Base-by-base conservation (phyloP, 2,888 invertebrate species). In the Trimorus sp. region DNA sequence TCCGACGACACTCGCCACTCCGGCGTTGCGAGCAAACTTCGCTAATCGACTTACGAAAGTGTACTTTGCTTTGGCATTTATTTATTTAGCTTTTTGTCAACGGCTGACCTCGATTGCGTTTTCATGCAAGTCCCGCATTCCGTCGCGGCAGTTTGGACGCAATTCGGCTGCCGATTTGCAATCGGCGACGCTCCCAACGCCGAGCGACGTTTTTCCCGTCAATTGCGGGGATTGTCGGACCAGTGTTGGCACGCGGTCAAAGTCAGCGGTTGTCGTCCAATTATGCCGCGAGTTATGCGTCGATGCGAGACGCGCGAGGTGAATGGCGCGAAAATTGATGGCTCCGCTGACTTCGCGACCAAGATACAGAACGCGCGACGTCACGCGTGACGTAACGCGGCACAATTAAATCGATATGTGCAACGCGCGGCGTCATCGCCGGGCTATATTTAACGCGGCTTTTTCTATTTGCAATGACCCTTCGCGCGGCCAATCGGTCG, bases 41-140 rank as follows among this genome's bases (percentile, higher is more conserved):
- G 69, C 74, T 83, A 83, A 83, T 80, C 83, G 83, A 79, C 83
- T 83, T 77, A 83, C 77, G 56, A 74, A 74, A 76, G 79, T 83
- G 70, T 77, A 80, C 83, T 83, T 77, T 73, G 73, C 83, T 79
- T 77, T 79, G 83, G 73, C 74, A 69, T 83, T 83, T 73, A 79
- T 79, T 83, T 77, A 83, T 79, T 83, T 69, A 79, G 56, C 54
- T 83, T 83, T 79, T 83, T 71, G 76, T 73, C 42, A 75, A 54
- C 66, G 58, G 38, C 66, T 82, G 82, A 63, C 79, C 78, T 66
- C 59, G 66, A 82, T 71, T 66, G 82, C 63, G 66, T 79, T 79
- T 82, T 71, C 65, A 82, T 79, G 53, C 78, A 60, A 75, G 38
- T 36, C 8, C 9, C 6, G 9, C 49, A 60, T 56, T 49, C 54